Evolutionary conservation across 2,888 invertebrate genomes (phyloP).

Genomic region (Acleris literana): DNA sequence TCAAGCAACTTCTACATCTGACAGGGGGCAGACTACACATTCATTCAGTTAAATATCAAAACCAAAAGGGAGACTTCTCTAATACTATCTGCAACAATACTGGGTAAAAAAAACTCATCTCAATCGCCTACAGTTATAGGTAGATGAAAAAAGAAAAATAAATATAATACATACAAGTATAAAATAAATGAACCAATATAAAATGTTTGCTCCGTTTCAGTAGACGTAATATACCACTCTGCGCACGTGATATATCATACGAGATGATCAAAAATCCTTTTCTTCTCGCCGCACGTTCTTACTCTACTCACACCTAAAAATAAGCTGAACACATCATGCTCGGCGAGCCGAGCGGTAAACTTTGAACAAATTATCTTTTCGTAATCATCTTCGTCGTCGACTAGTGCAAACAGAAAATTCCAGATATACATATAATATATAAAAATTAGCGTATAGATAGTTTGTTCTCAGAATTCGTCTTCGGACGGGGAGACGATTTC

Average conservation of each 20-base stretch:
- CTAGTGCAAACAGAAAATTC: constrained; percentile 50
- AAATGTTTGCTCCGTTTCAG: constrained; percentile 82
- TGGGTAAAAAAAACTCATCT: constrained; percentile 14
- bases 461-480: constrained; percentile 75
- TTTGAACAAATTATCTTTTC: constrained; percentile 82
- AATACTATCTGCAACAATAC: constrained; percentile 20
- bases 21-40: constrained; percentile 18
- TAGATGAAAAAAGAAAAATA: constrained; percentile 43
- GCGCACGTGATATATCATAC: constrained; percentile 71
- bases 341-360: constrained; percentile 64
- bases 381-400: constrained; percentile 47
- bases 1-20: constrained; percentile 13
- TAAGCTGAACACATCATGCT: constrained; percentile 76
- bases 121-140: constrained; percentile 20
- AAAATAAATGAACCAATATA: constrained; percentile 46
- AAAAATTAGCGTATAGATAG: constrained; percentile 63
- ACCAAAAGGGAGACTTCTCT: constrained; percentile 1
- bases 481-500: constrained; percentile 59
- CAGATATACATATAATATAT: constrained; percentile 47
- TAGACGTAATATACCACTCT: constrained; percentile 70
- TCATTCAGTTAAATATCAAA: constrained; percentile 7
- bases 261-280: constrained; percentile 89
- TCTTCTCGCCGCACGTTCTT: constrained; percentile 73
- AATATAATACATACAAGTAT: constrained; percentile 51
- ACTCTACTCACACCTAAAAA: constrained; percentile 81